Percentiles rank a stretch among this genome's conserved stretches.
phyloP scores from a whole-genome alignment of 2,888 invertebrate species.

The Zygaena filipendulae region DNA sequence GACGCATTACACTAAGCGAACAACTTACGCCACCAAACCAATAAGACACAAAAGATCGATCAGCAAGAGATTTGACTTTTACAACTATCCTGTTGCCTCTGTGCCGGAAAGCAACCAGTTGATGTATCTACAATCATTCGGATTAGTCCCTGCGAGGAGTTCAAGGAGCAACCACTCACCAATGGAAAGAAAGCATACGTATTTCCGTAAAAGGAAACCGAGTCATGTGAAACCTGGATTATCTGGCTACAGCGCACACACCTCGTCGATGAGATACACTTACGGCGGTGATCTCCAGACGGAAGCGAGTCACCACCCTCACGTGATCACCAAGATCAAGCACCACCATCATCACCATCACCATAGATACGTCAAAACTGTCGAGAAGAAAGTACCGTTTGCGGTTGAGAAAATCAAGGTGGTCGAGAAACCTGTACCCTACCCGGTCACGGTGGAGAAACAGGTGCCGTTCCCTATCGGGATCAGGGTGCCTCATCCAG shows the following conservation, averaged over 20 bases:
- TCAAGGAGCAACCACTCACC: constrained; percentile 12
- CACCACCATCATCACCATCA: constrained; percentile 76
- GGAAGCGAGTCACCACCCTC: constrained; percentile 33
- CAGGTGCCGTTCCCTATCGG: constrained; percentile 50
- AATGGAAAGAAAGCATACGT: constrained; percentile 34
- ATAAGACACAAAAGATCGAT: constrained; percentile 34
- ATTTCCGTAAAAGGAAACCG: constrained; percentile 34
- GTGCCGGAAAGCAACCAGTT: constrained; percentile 28
- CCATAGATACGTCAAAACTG: constrained; percentile 71
- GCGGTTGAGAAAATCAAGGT: no score
- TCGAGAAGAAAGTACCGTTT: constrained; percentile 64
- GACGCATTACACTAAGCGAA: constrained; percentile 36
- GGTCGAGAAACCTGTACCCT: constrained; percentile 69
- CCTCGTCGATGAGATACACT: not conserved
- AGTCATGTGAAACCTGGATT: constrained; percentile 32
- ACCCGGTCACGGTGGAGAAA: constrained; percentile 52
- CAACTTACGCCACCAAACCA: constrained; percentile 20
- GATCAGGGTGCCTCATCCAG: constrained; percentile 52
- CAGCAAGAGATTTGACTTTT: no score
- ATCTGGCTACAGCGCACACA: constrained; percentile 35
- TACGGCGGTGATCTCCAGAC: constrained; percentile 31
- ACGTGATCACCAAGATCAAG: constrained; percentile 53
- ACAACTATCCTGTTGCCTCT: no score
- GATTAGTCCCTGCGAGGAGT: constrained; percentile 28
- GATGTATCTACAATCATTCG: constrained; percentile 45